Evolutionary conservation across 2,113 vertebrate species (phyloP).

Genomic region (Pollimyrus isidori): DNA sequence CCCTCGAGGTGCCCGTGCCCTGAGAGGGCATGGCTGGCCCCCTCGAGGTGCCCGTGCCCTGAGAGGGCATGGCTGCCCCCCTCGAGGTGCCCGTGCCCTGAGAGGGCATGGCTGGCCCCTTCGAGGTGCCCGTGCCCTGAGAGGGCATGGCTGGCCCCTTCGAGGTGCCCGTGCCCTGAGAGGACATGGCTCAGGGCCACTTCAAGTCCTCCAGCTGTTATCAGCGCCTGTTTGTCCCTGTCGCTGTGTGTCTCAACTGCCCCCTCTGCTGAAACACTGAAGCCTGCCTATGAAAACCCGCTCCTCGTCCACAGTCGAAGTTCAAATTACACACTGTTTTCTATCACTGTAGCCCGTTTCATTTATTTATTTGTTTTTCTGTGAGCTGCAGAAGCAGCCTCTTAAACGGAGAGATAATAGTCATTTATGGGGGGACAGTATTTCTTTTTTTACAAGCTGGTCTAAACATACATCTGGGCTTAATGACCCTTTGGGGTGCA

Average conservation of each 20-base stretch:
- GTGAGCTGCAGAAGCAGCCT: background rate
- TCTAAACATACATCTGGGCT: background rate
- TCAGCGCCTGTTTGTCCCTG: background rate
- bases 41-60: background rate
- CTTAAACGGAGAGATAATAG: background rate
- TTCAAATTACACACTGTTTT: background rate
- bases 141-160: background rate
- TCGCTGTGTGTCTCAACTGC: rapidly evolving
- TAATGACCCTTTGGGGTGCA: conserved; percentile 8
- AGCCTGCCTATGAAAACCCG: background rate
- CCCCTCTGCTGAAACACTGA: background rate
- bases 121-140: background rate
- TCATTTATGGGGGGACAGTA: background rate
- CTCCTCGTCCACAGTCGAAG: background rate
- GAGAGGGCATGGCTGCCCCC: background rate
- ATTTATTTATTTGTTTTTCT: background rate
- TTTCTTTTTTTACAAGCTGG: background rate
- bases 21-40: no score
- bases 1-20: no score
- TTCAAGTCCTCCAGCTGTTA: background rate
- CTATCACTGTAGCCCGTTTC: background rate
- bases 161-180: no score
- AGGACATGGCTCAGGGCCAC: no score
- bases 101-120: no score
- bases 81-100: no score